phyloP scores from a whole-genome alignment of 2,888 invertebrate species.

The Pristionchus entomophagus region DNA sequence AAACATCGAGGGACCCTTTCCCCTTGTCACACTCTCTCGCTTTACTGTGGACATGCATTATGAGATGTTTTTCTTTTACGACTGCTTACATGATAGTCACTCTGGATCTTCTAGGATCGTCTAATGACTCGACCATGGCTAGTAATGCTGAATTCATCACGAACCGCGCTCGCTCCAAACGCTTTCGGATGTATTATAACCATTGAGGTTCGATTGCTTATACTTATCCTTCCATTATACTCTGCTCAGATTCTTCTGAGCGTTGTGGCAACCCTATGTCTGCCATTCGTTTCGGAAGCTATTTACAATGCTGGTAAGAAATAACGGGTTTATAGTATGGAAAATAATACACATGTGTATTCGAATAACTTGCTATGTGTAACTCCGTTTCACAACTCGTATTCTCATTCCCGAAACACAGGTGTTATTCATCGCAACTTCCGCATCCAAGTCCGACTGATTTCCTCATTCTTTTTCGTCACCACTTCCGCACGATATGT shows the following conservation, averaged over 20 bases:
- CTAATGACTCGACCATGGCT: neutral
- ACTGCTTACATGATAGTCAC: no score
- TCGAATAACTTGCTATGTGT: no score
- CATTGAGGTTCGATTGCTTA: neutral
- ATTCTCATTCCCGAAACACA: neutral
- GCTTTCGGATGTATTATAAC: neutral
- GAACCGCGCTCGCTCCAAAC: neutral
- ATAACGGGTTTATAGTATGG: no score
- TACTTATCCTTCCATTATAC: neutral
- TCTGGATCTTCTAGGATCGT: no score
- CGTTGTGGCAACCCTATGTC: neutral
- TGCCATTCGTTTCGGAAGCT: neutral
- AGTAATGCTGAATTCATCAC: neutral
- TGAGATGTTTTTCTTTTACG: no score
- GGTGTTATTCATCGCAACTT: slow-evolving; percentile 15
- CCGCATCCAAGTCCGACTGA: neutral
- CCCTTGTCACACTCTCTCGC: no score
- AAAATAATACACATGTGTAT: no score
- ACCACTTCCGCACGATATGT: neutral
- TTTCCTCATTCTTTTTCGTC: neutral
- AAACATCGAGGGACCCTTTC: no score
- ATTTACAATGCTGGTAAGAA: neutral
- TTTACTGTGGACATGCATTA: no score
- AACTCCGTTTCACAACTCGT: no score
- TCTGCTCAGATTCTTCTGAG: neutral